phyloP scores from a whole-genome alignment of 2,113 vertebrate species.

The Coryphaenoides rupestris region DNA sequence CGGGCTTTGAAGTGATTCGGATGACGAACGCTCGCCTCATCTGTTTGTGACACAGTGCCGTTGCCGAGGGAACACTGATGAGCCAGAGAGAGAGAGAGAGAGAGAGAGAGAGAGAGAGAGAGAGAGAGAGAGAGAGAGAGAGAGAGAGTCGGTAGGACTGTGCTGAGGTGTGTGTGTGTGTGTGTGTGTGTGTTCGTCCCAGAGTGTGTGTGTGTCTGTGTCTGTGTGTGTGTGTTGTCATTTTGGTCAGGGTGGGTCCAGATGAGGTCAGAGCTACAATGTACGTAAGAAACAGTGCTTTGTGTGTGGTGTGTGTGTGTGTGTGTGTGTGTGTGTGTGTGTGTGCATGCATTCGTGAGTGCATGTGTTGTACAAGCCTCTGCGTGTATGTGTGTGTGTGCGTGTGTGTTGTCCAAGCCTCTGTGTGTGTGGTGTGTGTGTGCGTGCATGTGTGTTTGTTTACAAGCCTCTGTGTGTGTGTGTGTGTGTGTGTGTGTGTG shows the following conservation, averaged over 20 bases:
- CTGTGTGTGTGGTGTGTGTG: neutral
- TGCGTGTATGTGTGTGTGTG: too few relatives aligned
- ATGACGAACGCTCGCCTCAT: too few relatives aligned
- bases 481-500: neutral
- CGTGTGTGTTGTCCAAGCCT: neutral
- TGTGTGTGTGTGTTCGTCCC: neutral
- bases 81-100: too few relatives aligned
- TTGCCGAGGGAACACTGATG: too few relatives aligned
- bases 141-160: neutral
- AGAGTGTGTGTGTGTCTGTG: neutral
- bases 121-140: neutral
- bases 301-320: neutral
- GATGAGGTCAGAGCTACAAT: slow-evolving; percentile 1
- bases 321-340: neutral
- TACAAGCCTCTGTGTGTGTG: too few relatives aligned
- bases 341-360: neutral
- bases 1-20: too few relatives aligned
- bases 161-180: neutral
- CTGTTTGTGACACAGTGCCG: too few relatives aligned
- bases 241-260: slow-evolving; percentile 1
- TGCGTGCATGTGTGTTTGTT: neutral
- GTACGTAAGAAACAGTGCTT: neutral
- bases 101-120: too few relatives aligned
- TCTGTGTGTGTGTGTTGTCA: neutral
- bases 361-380: too few relatives aligned